Evolutionary conservation across 2,888 invertebrate species (phyloP), one percentile per base, ranked within the genome.

Genomic region (Neoitamus cyanurus): DNA sequence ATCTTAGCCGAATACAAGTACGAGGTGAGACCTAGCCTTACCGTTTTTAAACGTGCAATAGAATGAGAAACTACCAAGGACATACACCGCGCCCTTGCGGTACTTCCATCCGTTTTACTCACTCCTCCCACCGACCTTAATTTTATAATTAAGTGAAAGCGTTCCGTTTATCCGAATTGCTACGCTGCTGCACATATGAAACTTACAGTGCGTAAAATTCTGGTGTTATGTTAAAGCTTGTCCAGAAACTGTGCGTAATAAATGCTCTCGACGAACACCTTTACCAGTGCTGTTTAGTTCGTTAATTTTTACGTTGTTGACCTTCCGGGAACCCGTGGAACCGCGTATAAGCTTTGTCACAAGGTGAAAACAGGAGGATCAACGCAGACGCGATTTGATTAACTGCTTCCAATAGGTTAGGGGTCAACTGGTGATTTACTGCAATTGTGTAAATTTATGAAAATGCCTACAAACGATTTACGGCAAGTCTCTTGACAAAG

Each of bases 361-460:
- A 77, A 77, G 77, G 77, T 77, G 77, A 77, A 77, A 77, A 77
- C 77, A 77, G 37, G n/a, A 77, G 77, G 77, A 77, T 46, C 37
- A 28, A 46, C 77, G 77, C 77, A 77, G 46, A 77, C 15, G 37
- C 42, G 77, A 58, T 36, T 34, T 42, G 77, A 77, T 77, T 77
- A 42, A 77, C 20, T 42, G 77, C 28, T 77, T 42, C 77, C 46
- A 77, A 77, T 77, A 77, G 77, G 77, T 77, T 37, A 77, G 77
- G 28, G 77, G 46, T 77, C 46, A 77, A 30, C 42, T 13, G 36
- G 30, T 77, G 77, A 77, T 77, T 77, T 77, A 77, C 25, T 77
- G 77, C 25, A 77, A 77, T 77, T 77, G 37, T 77, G 28, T n/a
- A 42, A 77, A 77, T 28, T 77, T 77, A 77, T 77, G 77, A 77